Conservation (phyloP, 2,113 vertebrate genomes). For the Stomatorhinus ivindoensis region DNA sequence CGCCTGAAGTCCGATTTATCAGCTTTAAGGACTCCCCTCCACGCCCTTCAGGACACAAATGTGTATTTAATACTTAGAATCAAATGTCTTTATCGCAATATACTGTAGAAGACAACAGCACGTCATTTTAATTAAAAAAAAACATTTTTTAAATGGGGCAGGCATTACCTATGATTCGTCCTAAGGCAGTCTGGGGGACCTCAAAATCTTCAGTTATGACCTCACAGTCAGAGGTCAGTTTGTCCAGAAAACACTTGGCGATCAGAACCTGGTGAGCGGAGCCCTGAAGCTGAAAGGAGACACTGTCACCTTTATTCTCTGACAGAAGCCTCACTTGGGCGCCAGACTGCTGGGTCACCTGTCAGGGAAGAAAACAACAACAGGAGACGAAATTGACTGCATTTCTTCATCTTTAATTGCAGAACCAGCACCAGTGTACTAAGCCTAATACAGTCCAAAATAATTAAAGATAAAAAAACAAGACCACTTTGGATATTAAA, state of each 20-base stretch:
- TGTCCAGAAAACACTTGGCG: slow-evolving; percentile 67
- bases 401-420: neutral
- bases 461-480: neutral
- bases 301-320: slow-evolving; percentile 36
- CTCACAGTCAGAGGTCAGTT: slow-evolving; percentile 60
- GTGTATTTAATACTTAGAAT: neutral
- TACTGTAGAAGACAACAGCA: neutral
- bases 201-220: slow-evolving; percentile 59
- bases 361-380: slow-evolving; percentile 4
- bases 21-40: slow-evolving; percentile 73
- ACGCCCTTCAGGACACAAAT: slow-evolving; percentile 57
- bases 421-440: neutral
- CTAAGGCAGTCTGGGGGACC: slow-evolving; percentile 70
- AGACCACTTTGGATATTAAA: neutral
- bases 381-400: neutral
- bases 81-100: neutral
- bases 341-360: slow-evolving; percentile 70
- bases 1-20: slow-evolving; percentile 72
- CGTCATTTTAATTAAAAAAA: neutral
- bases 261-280: slow-evolving; percentile 67
- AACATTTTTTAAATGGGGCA: neutral
- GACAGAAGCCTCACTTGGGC: slow-evolving; percentile 57
- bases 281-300: slow-evolving; percentile 69
- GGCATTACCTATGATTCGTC: slow-evolving; percentile 77
- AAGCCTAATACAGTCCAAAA: neutral